Percentiles rank a stretch among this genome's conserved stretches.
Evolutionary conservation across 2,797 vertebrate species (phyloP).

Genomic region (Uromys caudimaculatus): DNA sequence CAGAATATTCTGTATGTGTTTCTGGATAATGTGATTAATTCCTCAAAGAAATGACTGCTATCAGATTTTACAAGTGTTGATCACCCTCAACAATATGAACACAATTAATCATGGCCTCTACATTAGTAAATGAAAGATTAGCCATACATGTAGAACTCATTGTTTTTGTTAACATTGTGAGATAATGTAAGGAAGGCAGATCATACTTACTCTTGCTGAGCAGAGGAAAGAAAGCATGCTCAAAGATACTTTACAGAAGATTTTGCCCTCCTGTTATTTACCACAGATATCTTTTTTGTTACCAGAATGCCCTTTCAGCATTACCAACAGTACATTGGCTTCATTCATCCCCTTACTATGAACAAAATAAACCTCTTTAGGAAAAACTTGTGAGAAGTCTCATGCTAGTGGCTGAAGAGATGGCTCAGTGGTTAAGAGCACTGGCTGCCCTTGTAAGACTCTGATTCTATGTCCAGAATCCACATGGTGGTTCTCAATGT

Average conservation of each 20-base stretch:
- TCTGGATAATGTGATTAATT: background rate
- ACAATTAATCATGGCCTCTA: background rate
- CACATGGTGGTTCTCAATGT: background rate
- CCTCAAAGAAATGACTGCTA: slow-evolving; percentile 11
- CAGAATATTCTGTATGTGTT: background rate
- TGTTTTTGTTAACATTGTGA: background rate
- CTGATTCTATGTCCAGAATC: background rate
- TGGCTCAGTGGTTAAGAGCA: background rate
- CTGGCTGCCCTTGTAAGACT: background rate
- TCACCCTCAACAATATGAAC: background rate
- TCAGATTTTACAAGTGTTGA: background rate
- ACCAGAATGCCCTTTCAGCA: background rate
- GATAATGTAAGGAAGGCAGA: background rate
- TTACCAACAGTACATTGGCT: background rate
- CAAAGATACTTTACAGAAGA: background rate
- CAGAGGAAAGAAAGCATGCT: background rate
- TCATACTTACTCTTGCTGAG: background rate
- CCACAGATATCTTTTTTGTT: background rate
- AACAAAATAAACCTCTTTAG: background rate
- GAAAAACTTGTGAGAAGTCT: background rate
- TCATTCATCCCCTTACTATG: background rate
- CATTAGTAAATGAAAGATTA: background rate
- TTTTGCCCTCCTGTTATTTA: background rate
- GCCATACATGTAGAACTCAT: background rate
- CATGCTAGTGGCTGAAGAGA: background rate